These are phyloP conservation scores for Sarcophaga peregrina DNA, from an alignment of 1,140 invertebrate genomes.

Conservation along the genomic window DNA sequence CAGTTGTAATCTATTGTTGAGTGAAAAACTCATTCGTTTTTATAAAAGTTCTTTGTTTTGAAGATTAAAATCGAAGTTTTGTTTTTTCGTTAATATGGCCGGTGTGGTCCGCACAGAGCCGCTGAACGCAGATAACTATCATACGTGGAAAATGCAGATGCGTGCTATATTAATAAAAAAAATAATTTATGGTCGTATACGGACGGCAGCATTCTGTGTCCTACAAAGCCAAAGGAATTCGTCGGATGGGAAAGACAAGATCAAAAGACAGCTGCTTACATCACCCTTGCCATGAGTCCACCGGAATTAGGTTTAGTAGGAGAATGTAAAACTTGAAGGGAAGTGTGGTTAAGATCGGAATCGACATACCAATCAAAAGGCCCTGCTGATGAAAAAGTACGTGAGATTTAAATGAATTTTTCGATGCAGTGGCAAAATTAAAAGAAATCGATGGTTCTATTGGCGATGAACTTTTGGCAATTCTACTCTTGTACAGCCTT, in stretches of 20 bases:
- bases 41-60: too few relatives aligned
- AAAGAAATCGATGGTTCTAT: conserved; percentile 46
- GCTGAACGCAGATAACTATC: too few relatives aligned
- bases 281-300: conserved; percentile 43
- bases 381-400: conserved; percentile 47
- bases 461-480: conserved; percentile 49
- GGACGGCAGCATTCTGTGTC: neutral
- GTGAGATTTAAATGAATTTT: conserved; percentile 51
- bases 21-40: too few relatives aligned
- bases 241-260: conserved; percentile 42
- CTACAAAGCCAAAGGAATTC: too few relatives aligned
- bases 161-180: conserved; percentile 45
- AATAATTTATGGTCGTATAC: neutral
- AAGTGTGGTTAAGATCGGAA: conserved; percentile 47
- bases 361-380: conserved; percentile 48
- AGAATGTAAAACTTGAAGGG: conserved; percentile 32
- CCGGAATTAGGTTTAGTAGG: conserved; percentile 40
- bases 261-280: conserved; percentile 46
- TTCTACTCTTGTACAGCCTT: conserved; percentile 54
- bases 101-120: too few relatives aligned
- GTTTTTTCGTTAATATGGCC: too few relatives aligned
- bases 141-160: conserved; percentile 38
- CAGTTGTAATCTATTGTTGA: too few relatives aligned
- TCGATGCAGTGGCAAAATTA: conserved; percentile 50
- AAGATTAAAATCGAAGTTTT: too few relatives aligned